Evolutionary conservation across 1,140 invertebrate genomes (phyloP), one percentile per base, ranked within the genome.

Genomic region (Drosophila arawakana): DNA sequence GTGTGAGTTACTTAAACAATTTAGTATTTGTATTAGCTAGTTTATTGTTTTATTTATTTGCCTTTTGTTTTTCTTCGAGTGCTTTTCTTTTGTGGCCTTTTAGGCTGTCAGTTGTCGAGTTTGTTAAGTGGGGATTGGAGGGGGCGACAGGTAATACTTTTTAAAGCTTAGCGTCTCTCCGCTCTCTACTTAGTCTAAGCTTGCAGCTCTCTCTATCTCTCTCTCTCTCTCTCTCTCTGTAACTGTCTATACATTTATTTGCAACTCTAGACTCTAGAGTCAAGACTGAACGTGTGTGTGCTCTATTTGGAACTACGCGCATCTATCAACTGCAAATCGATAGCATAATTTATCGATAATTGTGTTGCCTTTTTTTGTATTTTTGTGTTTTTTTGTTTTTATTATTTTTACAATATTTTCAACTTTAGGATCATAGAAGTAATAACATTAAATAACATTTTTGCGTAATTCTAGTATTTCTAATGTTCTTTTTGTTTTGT

Each of bases 371-470:
- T 52, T 50, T 11, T 50, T 43, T 62, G 47, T 39, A 25, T 66
- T 54, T 74, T 70, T 70, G 13, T 73, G 58, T 70, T 70, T 52
- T 70, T 80, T 81, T 70, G 15, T 59, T 72, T 80, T 88, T 82
- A 63, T 88, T 90, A 85, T 89, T 85, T 90, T 85, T 90, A 89
- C 85, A 89, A 81, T 90, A 89, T 90, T 90, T 90, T 89, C 85
- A 89, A 89, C 85, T 89, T 89, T 89, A 90, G 85, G 84, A 89
- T 90, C 85, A 89, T 89, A 88, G 84, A 90, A 84, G 80, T 88
- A 80, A 80, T 80, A 89, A 89, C 84, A 89, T 89, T 89, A 89
- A 89, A 89, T 90, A 89, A 89, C 85, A 90, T 90, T 86, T 90
- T 85, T 89, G 78, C 81, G 78, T 90, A 90, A 89, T 67, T 90